Percentiles rank a stretch among this genome's conserved stretches.
These are phyloP conservation scores for Cebidichthys violaceus DNA, from an alignment of 2,113 vertebrate genomes.

Conservation along the genomic window DNA sequence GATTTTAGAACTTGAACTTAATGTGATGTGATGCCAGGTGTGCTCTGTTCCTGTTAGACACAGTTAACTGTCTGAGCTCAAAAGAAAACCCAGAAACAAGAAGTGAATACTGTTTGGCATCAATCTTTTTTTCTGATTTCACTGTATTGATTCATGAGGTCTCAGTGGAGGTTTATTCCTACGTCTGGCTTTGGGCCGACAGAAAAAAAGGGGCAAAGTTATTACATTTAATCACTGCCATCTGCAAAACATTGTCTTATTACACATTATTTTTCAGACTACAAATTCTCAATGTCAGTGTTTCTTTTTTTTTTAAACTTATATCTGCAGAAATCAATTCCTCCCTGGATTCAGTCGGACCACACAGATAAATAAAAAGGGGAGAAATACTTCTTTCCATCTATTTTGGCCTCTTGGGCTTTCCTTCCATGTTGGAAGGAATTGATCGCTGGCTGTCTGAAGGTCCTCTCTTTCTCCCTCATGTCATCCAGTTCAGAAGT, in stretches of 20 bases:
- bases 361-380: constrained; percentile 21
- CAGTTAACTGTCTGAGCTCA: not conserved
- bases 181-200: not conserved
- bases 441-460: constrained; percentile 76
- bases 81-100: not conserved
- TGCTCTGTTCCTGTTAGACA: not conserved
- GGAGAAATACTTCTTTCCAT: not conserved
- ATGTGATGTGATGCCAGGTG: not conserved
- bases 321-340: constrained; percentile 51
- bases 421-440: constrained; percentile 74
- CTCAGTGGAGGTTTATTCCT: not conserved
- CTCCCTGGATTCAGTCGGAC: constrained; percentile 13
- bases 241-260: constrained; percentile 21
- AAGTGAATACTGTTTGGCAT: not conserved
- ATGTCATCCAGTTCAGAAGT: constrained; percentile 73
- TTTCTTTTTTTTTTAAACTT: not conserved
- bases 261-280: not conserved
- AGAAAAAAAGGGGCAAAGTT: not conserved
- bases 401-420: constrained; percentile 36
- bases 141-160: constrained; percentile 1
- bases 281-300: not conserved
- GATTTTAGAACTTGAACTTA: not conserved
- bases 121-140: not conserved
- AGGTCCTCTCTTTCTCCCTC: constrained; percentile 72
- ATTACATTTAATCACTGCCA: constrained; percentile 9